These are phyloP conservation scores for Cnemophilus loriae DNA, from an alignment of 2,113 vertebrate genomes.

Conservation along the genomic window DNA sequence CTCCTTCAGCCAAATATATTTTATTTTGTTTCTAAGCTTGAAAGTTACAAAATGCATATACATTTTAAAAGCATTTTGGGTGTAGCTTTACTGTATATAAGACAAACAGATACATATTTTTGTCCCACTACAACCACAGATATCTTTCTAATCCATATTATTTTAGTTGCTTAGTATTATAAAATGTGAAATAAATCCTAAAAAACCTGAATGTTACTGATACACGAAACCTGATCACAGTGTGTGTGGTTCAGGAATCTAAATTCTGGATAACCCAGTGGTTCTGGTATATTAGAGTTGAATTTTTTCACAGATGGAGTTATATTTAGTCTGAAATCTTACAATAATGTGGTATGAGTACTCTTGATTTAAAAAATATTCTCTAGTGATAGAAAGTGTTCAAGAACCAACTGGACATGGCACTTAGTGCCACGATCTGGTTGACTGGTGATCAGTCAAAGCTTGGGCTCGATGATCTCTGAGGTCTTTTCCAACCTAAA, in stretches of 20 bases:
- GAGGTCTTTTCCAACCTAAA: background rate
- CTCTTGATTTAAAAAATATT: background rate
- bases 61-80: background rate
- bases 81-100: background rate
- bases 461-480: background rate
- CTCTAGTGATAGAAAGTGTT: background rate
- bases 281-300: background rate
- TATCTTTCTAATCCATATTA: background rate
- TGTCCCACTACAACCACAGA: background rate
- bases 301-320: background rate
- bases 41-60: background rate
- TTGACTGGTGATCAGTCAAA: background rate
- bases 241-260: accelerated
- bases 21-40: background rate
- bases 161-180: background rate
- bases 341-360: background rate
- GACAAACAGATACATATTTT: background rate
- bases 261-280: background rate
- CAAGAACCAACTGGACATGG: background rate
- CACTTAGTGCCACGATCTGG: background rate
- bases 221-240: background rate
- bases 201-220: background rate
- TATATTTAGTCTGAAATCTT: background rate
- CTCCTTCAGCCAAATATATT: background rate
- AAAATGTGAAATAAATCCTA: background rate